Evolutionary conservation across 2,797 vertebrate species (phyloP).

Genomic region (Poeciliopsis paucimaculata): DNA sequence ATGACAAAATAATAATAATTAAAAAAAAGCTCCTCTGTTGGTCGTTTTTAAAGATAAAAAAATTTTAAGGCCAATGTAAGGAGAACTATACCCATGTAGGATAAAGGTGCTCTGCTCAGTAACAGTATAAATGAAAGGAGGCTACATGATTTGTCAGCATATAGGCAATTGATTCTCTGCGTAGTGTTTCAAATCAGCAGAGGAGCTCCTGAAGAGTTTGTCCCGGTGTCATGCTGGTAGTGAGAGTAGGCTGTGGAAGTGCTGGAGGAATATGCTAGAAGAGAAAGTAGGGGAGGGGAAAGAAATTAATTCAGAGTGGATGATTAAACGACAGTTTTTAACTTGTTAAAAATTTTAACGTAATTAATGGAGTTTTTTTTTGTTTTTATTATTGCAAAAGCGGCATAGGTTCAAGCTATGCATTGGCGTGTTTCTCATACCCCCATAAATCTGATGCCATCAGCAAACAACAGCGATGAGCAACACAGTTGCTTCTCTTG

Average conservation of each 20-base stretch:
- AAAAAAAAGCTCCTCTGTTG: constrained; percentile 12
- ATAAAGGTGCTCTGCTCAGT: constrained; percentile 55
- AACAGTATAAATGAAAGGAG: constrained; percentile 56
- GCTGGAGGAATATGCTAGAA: constrained; percentile 77
- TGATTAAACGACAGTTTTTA: too few species aligned
- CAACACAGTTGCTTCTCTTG: too few species aligned
- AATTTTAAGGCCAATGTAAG: constrained; percentile 25
- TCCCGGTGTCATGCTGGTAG: constrained; percentile 88
- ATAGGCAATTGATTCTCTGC: neutral
- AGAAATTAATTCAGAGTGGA: neutral
- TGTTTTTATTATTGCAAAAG: too few species aligned
- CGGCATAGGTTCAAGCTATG: too few species aligned
- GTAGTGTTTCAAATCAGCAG: constrained; percentile 83
- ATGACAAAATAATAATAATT: neutral
- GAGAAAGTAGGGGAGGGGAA: neutral
- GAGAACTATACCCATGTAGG: constrained; percentile 22
- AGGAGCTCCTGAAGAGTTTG: constrained; percentile 91
- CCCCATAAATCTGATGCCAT: too few species aligned
- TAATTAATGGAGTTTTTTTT: too few species aligned
- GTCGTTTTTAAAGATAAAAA: constrained; percentile 33
- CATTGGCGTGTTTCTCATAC: too few species aligned
- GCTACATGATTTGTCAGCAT: constrained; percentile 9
- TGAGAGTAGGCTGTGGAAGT: constrained; percentile 82
- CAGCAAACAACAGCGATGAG: too few species aligned
- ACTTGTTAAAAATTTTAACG: too few species aligned